Conservation (phyloP, 2,888 invertebrate genomes). For the Zaprionus lineosus region DNA sequence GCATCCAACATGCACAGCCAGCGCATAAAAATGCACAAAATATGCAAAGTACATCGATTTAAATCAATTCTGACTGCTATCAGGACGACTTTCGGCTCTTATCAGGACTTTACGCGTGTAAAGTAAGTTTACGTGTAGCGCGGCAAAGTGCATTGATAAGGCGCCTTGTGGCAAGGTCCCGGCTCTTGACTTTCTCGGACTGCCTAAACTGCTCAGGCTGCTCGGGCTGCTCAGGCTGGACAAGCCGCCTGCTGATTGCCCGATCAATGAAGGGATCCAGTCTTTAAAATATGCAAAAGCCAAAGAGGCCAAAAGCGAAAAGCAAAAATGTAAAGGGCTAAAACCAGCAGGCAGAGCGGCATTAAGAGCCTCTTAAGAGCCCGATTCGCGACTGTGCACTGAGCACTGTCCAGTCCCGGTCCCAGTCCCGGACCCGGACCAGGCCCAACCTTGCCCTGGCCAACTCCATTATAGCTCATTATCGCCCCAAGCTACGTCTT, state of each 20-base stretch:
- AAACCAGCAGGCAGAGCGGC: constrained; percentile 30
- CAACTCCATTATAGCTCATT: constrained; percentile 83
- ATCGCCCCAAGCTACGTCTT: constrained; percentile 82
- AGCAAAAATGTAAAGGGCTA: constrained; percentile 33
- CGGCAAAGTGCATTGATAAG: constrained; percentile 77
- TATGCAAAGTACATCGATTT: constrained; percentile 70
- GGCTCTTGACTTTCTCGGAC: constrained; percentile 51
- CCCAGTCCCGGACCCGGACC: constrained; percentile 25
- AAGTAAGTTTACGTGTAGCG: constrained; percentile 77
- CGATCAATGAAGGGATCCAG: constrained; percentile 58
- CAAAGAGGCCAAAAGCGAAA: constrained; percentile 3
- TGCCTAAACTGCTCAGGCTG: not conserved
- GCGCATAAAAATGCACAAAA: constrained; percentile 59
- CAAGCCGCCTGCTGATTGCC: constrained; percentile 57
- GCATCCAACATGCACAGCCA: constrained; percentile 33
- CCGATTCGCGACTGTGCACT: constrained; percentile 31
- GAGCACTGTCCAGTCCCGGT: constrained; percentile 38
- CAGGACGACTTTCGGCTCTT: constrained; percentile 39
- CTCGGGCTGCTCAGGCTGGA: not conserved
- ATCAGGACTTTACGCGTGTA: constrained; percentile 70
- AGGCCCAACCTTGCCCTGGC: constrained; percentile 40
- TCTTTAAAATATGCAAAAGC: constrained; percentile 73
- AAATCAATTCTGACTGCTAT: constrained; percentile 69
- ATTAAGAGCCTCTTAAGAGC: constrained; percentile 67
- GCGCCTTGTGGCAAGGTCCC: not conserved